Evolutionary conservation across 2,888 invertebrate species (phyloP), one percentile per base, ranked within the genome.

Genomic region (Conchocele bisecta): DNA sequence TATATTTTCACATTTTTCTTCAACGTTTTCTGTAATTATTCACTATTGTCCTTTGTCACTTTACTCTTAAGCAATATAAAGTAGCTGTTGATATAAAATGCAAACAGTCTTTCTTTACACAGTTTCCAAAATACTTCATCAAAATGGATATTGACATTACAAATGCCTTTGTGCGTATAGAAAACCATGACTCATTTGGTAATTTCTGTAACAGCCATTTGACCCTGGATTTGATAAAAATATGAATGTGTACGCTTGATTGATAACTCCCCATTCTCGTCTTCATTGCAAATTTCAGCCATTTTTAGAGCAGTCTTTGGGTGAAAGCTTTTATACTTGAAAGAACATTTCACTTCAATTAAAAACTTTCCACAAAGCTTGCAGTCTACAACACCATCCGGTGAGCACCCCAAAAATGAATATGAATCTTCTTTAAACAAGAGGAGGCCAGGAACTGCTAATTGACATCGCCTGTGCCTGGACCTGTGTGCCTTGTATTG

Each of bases 151-250:
- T n/a, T n/a, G n/a, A n/a, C n/a, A n/a, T n/a, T n/a, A n/a, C n/a
- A n/a, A n/a, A n/a, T 60, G 17, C 60, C 51, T 33, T 60, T 60
- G 39, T 60, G 60, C 39, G 60, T 60, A 33, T 60, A 60, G 15
- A 28, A 51, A 11, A 60, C 51, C 15, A 60, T 13, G 17, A 44
- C 44, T 4, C 5, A 50, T 24, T 60, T 60, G 4, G 4, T 39
- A n/a, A 60, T 28, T n/a, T 31, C 51, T 26, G 60, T 60, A 11
- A 60, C 22, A 9, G 39, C 60, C 50, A 60, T 60, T 22, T 60
- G 60, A 15, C 60, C 60, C 17, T 44, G 44, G 15, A 44, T 44
- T 44, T 44, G 44, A 20, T 44, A 44, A 20, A n/a, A 17, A 44
- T n/a, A 44, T 9, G 15, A 13, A 44, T 44, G 44, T 13, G 15